These are phyloP conservation scores for Jaculus jaculus DNA, from an alignment of 2,113 vertebrate genomes.

Conservation along the genomic window DNA sequence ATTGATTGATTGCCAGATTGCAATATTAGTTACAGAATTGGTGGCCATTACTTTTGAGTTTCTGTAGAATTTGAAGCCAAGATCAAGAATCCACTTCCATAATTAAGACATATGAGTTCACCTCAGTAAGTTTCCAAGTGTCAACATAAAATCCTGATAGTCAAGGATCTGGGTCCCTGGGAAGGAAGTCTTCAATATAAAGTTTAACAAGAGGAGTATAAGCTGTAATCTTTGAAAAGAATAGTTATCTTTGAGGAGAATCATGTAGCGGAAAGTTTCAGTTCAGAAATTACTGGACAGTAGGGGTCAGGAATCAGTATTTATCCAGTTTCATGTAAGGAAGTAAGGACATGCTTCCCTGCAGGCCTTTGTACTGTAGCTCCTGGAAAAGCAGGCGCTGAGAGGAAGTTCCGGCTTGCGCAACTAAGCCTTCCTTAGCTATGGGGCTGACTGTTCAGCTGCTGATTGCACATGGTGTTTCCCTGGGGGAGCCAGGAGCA, in stretches of 20 bases:
- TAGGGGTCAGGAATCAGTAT: neutral
- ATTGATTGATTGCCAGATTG: neutral
- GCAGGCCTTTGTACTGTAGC: neutral
- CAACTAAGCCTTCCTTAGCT: neutral
- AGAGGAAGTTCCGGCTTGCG: neutral
- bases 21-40: neutral
- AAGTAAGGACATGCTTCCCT: neutral
- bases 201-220: neutral
- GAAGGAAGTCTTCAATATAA: neutral
- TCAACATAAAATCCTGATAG: neutral
- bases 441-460: neutral
- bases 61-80: neutral
- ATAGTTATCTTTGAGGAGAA: neutral
- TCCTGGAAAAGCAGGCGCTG: neutral
- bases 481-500: too few species aligned
- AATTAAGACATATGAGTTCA: conserved; percentile 17
- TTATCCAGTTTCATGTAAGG: neutral
- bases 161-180: neutral
- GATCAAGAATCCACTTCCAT: neutral
- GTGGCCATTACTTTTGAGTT: neutral
- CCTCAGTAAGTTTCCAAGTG: neutral
- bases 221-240: neutral
- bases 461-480: neutral
- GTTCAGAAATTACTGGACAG: neutral
- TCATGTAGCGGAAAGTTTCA: neutral